Base-by-base conservation (phyloP, 2,888 invertebrate genomes). In the Dryobotodes eremita region DNA sequence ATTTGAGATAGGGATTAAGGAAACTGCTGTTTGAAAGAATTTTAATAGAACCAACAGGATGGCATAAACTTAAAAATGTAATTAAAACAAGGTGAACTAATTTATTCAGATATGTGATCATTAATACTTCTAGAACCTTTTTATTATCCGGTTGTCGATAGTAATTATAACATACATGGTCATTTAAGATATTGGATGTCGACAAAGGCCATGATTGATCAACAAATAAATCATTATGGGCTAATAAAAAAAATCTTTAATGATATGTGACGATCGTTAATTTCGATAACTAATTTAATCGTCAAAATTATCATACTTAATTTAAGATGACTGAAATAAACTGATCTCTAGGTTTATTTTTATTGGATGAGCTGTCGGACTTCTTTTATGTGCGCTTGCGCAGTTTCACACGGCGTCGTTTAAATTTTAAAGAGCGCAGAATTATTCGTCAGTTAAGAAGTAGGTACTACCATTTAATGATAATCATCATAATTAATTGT, bases 21-120 rank as follows among this genome's bases (percentile, higher is more conserved):
- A 79, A 81, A 83, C 83, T 65, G 31, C 31, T 79, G 55, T 59
- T 57, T 71, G 10, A 50, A 75, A 69, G 53, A 75, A 78, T 84
- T 75, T 46, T 83, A 77, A 79, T 83, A 11, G 66, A 57, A 46
- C 31, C 42, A 73, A 79, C 84, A 83, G 87, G 84, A 86, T 76
- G 73, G n/a, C 48, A 79, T 76, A 84, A 68, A 84, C 31, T 64
- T 74, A 17, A 83, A 83, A 70, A 79, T 55, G 66, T 62, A 71
- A 84, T 79, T 84, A 76, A 23, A 71, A 55, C 62, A 75, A 66
- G 75, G 48, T 72, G 48, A 64, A 61, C 69, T 75, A 78, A 84
- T 75, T 75, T 87, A 85, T 84, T 79, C 75, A 76, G 36, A 50
- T 36, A 71, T 77, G 66, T 62, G 61, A 72, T 53, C 48, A 55